A percentile compares a stretch with the other conserved stretches of the same genome.
phyloP scores from a whole-genome alignment of 2,888 invertebrate genomes.

The Philereme transversata region DNA sequence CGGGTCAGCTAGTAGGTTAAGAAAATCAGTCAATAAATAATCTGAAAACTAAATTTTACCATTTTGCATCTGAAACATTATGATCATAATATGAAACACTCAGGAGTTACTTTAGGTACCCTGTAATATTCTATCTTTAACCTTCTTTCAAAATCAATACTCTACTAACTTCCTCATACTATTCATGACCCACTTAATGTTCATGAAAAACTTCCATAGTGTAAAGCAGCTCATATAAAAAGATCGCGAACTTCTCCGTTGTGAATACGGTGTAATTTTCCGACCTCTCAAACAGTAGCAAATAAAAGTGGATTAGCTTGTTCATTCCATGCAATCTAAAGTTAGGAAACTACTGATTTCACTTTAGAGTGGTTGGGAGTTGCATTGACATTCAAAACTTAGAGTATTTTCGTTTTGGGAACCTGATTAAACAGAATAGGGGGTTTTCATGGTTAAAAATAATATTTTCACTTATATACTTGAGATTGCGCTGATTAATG shows the following conservation, averaged over 20 bases:
- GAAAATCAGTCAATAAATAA: too few species aligned
- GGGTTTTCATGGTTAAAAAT: too few species aligned
- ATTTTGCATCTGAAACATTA: too few species aligned
- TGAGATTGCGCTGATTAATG: too few species aligned
- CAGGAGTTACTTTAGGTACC: too few species aligned
- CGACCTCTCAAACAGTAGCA: neutral
- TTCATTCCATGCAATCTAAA: constrained; percentile 1
- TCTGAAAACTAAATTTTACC: too few species aligned
- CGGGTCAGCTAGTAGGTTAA: too few species aligned
- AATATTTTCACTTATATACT: too few species aligned
- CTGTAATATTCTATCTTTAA: neutral
- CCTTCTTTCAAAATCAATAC: constrained; percentile 1
- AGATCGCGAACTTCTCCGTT: constrained; percentile 7
- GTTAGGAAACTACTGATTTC: constrained; percentile 1
- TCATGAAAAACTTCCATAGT: constrained; percentile 16
- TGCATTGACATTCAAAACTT: too few species aligned
- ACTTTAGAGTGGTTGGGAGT: neutral
- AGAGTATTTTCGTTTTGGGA: too few species aligned
- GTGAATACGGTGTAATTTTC: neutral
- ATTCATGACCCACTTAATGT: constrained; percentile 1
- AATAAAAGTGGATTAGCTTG: constrained; percentile 1
- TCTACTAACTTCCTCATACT: neutral
- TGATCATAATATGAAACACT: too few species aligned
- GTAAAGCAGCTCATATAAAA: constrained; percentile 11
- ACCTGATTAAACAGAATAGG: too few species aligned